Evolutionary conservation across 1,140 invertebrate genomes (phyloP), one percentile per base, ranked within the genome.

Genomic region (Bombus confusus): DNA sequence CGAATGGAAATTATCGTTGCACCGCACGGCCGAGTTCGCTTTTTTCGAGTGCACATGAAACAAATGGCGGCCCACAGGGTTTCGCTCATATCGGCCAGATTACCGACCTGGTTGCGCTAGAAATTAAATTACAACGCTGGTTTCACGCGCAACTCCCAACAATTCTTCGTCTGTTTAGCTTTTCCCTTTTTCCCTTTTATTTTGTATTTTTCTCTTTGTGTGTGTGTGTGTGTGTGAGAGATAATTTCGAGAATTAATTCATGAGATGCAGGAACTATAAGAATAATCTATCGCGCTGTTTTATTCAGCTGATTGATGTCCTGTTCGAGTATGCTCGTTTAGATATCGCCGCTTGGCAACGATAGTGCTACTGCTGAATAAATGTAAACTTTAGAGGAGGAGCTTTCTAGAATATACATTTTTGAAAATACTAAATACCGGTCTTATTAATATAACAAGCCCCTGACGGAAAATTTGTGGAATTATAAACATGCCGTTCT

Each of bases 1-100:
- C 77, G 73, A 88, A 88, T 59, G 52, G 31, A 59, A 86, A 88
- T 89, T 73, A 89, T 88, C 78, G 77, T 88, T 85, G 84, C 80
- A 73, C 34, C n/a, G 43, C 47, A 28, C 31, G 77, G 57, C 13
- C 31, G 41, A 31, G 57, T 66, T 37, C 8, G 13, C 31, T 62
- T 52, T 88, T 78, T 77, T 66, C n/a, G 8, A 85, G 59, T 18
- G 57, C 43, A 66, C 64, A 31, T 37, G 82, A 81, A 87, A 85
- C 57, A 88, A 85, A 73, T 59, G 73, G 59, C 39, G 64, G 22
- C 12, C 28, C 74, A 9, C 25, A 31, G 59, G 22, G 47, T 22
- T 68, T 79, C 12, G 34, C 41, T 83, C 74, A 31, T 52, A 77
- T 43, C 41, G n/a, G 59, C 31, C 18, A 52, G 39, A 85, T 86